Evolutionary conservation across 2,888 invertebrate genomes (phyloP), one percentile per base, ranked within the genome.

Genomic region (Melinaea marsaeus): DNA sequence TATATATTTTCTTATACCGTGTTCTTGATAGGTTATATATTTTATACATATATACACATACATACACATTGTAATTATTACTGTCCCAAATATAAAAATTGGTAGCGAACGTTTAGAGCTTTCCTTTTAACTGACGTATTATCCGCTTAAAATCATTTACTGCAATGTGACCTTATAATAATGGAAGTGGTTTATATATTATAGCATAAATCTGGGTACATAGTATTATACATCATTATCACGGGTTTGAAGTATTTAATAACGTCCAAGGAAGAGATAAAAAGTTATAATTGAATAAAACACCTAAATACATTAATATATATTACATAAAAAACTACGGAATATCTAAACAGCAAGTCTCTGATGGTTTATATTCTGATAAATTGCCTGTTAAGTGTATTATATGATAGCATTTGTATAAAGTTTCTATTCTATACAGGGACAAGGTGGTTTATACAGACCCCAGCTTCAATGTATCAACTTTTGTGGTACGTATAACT

Each of bases 401-500:
- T n/a, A n/a, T n/a, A n/a, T n/a, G n/a, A n/a, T n/a, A n/a, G 75
- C 79, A 84, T 85, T 85, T 82, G 81, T 82, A 77, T 80, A 80
- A 79, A 83, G 76, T 80, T 80, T 71, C 66, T 72, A 72, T 72
- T 64, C 71, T 71, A 76, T 75, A 82, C 78, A 78, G 72, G 83
- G 83, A 81, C 78, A 66, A 74, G 74, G 72, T 69, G 71, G 72
- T 72, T 70, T 72, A 72, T 69, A 76, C 75, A 80, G 79, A 79
- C 75, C 71, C 66, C 68, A 61, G 71, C 73, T 76, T 78, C 77
- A 81, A 79, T 82, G 80, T 75, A 78, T 71, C 76, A 86, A 86
- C 80, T 85, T 84, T 83, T 51, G 79, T 80, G 77, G 77, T 67
- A 55, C 75, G 66, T 72, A 60, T 45, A 42, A 54, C 55, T 64